Conservation (phyloP, 2,113 vertebrate genomes). For the Hippolais icterina region DNA sequence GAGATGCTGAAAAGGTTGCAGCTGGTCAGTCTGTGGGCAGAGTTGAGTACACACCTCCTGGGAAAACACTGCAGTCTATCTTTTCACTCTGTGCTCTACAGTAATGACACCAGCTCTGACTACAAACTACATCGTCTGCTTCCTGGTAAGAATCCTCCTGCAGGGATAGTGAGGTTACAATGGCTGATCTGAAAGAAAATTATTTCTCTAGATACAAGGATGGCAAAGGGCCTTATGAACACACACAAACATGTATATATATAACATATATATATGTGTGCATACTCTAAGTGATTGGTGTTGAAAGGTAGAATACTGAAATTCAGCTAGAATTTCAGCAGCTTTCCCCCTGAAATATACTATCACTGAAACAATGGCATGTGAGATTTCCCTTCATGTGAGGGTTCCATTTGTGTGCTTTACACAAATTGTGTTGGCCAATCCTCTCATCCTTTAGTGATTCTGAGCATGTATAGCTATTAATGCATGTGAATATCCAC, state of each 20-base stretch:
- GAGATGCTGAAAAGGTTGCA: neutral
- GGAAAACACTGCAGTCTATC: neutral
- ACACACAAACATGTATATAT: neutral
- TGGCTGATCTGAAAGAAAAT: neutral
- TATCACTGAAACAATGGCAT: neutral
- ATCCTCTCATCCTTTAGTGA: neutral
- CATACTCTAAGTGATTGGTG: neutral
- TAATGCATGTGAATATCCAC: slow-evolving; percentile 23
- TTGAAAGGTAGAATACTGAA: neutral
- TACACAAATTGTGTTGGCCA: neutral
- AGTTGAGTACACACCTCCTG: neutral
- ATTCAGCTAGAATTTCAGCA: neutral
- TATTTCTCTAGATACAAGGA: neutral
- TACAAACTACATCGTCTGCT: neutral
- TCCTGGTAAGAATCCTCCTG: neutral
- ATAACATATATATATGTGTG: too few species aligned
- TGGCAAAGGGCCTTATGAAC: neutral
- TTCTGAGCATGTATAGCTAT: neutral
- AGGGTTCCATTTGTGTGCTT: neutral
- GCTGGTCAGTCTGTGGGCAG: neutral
- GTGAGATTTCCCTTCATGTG: neutral
- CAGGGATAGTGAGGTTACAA: neutral
- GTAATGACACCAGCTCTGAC: neutral
- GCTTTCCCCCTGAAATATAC: neutral
- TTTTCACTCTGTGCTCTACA: neutral